phyloP scores from a whole-genome alignment of 2,113 vertebrate genomes.

The Rhombomys opimus region DNA sequence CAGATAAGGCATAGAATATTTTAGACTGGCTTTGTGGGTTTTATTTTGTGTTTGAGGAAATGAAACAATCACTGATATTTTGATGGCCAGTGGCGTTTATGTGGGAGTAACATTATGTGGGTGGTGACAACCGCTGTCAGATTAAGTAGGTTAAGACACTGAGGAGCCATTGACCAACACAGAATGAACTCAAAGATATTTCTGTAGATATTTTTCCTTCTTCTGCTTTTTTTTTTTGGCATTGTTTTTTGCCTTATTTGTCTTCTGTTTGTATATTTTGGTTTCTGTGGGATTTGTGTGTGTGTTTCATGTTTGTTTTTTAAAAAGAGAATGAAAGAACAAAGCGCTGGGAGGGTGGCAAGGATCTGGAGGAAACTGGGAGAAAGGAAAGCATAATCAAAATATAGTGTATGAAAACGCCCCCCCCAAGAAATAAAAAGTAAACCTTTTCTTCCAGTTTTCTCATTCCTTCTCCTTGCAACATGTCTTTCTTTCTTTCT shows the following conservation, averaged over 20 bases:
- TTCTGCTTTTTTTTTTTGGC: background rate
- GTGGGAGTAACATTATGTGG: background rate
- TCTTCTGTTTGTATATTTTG: background rate
- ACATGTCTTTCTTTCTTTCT: background rate
- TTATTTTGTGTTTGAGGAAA: conserved; percentile 34
- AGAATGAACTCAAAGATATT: background rate
- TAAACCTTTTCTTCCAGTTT: background rate
- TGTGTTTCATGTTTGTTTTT: background rate
- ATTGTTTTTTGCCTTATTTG: background rate
- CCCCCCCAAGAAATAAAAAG: too few species aligned
- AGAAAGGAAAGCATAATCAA: background rate
- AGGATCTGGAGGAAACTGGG: background rate
- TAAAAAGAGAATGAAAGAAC: background rate
- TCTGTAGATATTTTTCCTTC: background rate
- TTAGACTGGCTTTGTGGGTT: background rate
- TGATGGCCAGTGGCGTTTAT: background rate
- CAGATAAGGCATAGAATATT: background rate
- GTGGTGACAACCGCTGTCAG: background rate
- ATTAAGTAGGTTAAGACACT: background rate
- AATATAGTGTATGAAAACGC: background rate
- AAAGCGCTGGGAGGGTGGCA: background rate
- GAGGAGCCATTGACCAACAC: too few species aligned
- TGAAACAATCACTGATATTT: background rate
- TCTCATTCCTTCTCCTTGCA: background rate
- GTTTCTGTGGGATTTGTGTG: background rate